These are phyloP conservation scores for Coenobita brevimanus DNA, from an alignment of 1,140 invertebrate species.

Conservation along the genomic window DNA sequence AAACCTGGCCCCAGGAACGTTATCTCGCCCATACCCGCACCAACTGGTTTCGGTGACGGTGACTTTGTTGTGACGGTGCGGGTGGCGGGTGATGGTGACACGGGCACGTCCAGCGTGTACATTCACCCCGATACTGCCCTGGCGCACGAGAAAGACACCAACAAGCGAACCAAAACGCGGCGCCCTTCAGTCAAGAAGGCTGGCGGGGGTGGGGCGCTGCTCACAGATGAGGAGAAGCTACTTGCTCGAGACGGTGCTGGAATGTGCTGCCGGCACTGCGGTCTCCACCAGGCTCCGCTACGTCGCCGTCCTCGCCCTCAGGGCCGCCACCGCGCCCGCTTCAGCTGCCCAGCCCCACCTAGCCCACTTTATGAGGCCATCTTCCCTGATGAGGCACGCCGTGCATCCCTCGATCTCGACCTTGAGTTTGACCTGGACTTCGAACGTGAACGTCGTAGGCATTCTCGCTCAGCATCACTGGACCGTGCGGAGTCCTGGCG, in stretches of 20 bases:
- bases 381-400: slow-evolving; percentile 55
- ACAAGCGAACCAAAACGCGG: background rate
- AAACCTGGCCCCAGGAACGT: slow-evolving; percentile 38
- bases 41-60: slow-evolving; percentile 65
- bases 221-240: slow-evolving; percentile 68
- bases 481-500: slow-evolving; percentile 67
- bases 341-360: slow-evolving; percentile 45
- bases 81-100: slow-evolving; percentile 44
- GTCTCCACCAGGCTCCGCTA: slow-evolving; percentile 19
- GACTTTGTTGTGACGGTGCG: slow-evolving; percentile 68
- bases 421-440: slow-evolving; percentile 35
- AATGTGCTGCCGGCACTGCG: slow-evolving; percentile 60
- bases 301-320: slow-evolving; percentile 48
- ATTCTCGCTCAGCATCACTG: slow-evolving; percentile 65
- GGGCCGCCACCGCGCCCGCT: slow-evolving; percentile 14
- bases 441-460: slow-evolving; percentile 37
- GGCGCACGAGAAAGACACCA: background rate
- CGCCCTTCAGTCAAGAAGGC: slow-evolving; percentile 11
- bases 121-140: slow-evolving; percentile 25
- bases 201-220: background rate
- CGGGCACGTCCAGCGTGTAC: slow-evolving; percentile 42
- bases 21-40: slow-evolving; percentile 66
- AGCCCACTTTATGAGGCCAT: slow-evolving; percentile 65
- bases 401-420: slow-evolving; percentile 67
- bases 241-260: background rate